Percentiles rank a stretch among this genome's conserved stretches.
These are phyloP conservation scores for Erpetoichthys calabaricus DNA, from an alignment of 2,797 vertebrate genomes.

Conservation along the genomic window DNA sequence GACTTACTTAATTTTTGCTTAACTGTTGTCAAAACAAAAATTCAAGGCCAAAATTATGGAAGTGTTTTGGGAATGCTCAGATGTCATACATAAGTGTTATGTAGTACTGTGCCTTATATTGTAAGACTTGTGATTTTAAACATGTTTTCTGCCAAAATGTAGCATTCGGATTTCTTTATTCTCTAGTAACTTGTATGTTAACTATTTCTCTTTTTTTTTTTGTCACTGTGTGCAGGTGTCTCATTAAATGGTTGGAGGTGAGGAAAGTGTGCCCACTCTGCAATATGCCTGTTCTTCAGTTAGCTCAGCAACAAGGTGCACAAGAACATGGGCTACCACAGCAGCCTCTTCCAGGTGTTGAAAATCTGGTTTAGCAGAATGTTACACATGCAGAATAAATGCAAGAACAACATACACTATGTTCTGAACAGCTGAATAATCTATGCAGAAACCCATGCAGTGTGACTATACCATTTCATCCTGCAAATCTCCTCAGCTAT, in stretches of 20 bases:
- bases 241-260: slow-evolving; percentile 98
- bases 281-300: slow-evolving; percentile 92
- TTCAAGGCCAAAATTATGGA: too few relatives aligned
- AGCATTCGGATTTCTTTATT: too few relatives aligned
- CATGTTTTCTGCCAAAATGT: too few relatives aligned
- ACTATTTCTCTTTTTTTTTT: not conserved
- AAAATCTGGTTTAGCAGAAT: slow-evolving; percentile 75
- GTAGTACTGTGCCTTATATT: too few relatives aligned
- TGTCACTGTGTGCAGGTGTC: slow-evolving; percentile 60
- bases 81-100: too few relatives aligned
- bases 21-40: too few relatives aligned
- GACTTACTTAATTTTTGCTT: too few relatives aligned
- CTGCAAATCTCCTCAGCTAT: slow-evolving; percentile 29
- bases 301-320: slow-evolving; percentile 76
- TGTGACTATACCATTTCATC: slow-evolving; percentile 20
- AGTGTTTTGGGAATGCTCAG: too few relatives aligned
- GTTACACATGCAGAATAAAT: slow-evolving; percentile 12
- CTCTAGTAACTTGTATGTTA: too few relatives aligned
- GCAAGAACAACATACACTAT: slow-evolving; percentile 8
- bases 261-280: slow-evolving; percentile 94
- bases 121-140: too few relatives aligned
- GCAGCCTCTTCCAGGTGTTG: slow-evolving; percentile 75
- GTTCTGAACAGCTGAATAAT: slow-evolving; percentile 25
- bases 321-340: slow-evolving; percentile 52
- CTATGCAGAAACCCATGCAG: slow-evolving; percentile 21